Evolutionary conservation across 2,797 vertebrate species (phyloP).

Genomic region (Artibeus jamaicensis): DNA sequence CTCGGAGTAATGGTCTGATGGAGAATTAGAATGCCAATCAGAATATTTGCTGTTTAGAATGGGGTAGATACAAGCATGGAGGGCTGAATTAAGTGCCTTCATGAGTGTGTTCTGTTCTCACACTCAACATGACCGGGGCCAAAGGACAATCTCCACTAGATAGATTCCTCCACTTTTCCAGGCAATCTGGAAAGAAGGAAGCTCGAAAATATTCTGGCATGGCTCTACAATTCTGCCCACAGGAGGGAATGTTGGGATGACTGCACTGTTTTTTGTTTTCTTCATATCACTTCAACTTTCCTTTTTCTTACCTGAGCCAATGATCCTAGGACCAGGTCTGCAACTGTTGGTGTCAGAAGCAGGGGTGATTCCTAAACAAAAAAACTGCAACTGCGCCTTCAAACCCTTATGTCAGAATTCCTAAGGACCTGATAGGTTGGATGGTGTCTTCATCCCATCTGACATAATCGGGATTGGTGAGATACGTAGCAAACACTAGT

Average conservation of each 20-base stretch:
- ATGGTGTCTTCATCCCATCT: background rate
- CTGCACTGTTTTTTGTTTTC: background rate
- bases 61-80: background rate
- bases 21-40: background rate
- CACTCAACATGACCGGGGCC: background rate
- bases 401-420: background rate
- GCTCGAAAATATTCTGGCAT: background rate
- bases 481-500: background rate
- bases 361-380: background rate
- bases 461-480: background rate
- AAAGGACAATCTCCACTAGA: background rate
- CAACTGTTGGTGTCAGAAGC: background rate
- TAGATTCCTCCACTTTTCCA: background rate
- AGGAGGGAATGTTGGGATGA: background rate
- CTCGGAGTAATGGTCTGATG: too few species aligned
- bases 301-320: background rate
- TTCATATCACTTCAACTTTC: background rate
- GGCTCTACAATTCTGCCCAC: background rate
- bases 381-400: background rate
- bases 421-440: background rate
- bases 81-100: background rate
- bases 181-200: background rate
- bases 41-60: background rate
- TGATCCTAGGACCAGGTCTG: background rate
- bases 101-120: background rate